Evolutionary conservation across 2,113 vertebrate genomes (phyloP), one percentile per base, ranked within the genome.

Genomic region (Steatornis caripensis): DNA sequence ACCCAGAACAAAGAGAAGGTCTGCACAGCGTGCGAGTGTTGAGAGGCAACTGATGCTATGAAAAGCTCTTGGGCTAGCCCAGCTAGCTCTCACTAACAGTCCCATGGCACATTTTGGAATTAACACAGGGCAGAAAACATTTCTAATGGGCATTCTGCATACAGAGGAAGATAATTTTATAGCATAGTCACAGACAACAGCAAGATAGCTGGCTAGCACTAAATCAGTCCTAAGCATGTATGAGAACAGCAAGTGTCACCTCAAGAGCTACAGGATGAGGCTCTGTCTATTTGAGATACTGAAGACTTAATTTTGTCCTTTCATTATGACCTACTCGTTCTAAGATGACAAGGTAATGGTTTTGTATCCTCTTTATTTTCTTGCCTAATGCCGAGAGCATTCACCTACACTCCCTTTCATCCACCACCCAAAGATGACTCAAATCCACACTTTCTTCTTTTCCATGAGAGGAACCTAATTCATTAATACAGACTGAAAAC

Each of bases 11-110:
- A 79, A 23, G 5, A 45, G 3, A 20, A 22, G 20, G 4, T 24
- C 26, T 14, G 15, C 6, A 26, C 1, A 15, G 4, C 1, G 0
- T 29, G 17, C 12, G 89, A 34, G 5, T 3, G 1, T 27, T 84
- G 15, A 58, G 22, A 79, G 51, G 48, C 39, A 83, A 21, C 13
- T 49, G 36, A 11, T 24, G 16, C n/a, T 43, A 6, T 7, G 11
- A 54, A 29, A 39, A 79, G 19, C 30, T 58, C 26, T 18, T 4
- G 3, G 18, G 10, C 26, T 75, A 11, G 23, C 14, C 62, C 74
- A 80, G 68, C 12, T 24, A 29, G 10, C 26, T 60, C 45, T 64
- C 45, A 39, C 12, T 17, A 60, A 41, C 0, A 6, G 2, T 10
- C 51, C 4, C 24, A 55, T 18, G 10, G 58, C 11, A 48, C 36